Evolutionary conservation across 2,888 invertebrate species (phyloP), one percentile per base, ranked within the genome.

Genomic region (Pseudanteris insignis): DNA sequence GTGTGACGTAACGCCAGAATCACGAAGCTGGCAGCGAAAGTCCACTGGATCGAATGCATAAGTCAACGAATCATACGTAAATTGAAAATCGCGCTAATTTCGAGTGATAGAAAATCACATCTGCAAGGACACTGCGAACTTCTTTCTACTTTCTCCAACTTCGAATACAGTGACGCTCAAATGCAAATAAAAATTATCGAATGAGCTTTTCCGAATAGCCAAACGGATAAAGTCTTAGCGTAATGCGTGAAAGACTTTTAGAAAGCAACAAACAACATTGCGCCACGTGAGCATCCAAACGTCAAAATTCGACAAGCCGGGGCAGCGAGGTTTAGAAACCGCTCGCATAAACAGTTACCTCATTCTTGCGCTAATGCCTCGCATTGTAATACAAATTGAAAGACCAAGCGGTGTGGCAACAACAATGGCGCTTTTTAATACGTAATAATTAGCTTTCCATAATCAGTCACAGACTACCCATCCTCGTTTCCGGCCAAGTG

Each of bases 91-190:
- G 44, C 10, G 28, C 11, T 43, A 30, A 57, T 26, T 41, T 41
- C 44, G 14, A 38, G 41, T n/a, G n/a, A 6, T 62, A 51, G 62
- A 62, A 62, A 62, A 62, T 62, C 60, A 55, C 50, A 46, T 51
- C 47, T 47, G 41, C 62, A 57, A 62, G 57, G 57, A 40, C 57
- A 29, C 25, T 14, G 47, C 30, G 26, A 36, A 47, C 51, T 55
- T 13, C 46, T 57, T 63, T 58, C 48, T 50, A 58, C 58, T 63
- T 58, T 63, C 63, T 58, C 63, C 44, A 54, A 44, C 58, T 58
- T 58, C 48, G n/a, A n/a, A n/a, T n/a, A n/a, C n/a, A n/a, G n/a
- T n/a, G n/a, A n/a, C n/a, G n/a, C n/a, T n/a, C n/a, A n/a, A n/a
- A n/a, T n/a, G n/a, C n/a, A n/a, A n/a, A n/a, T n/a, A n/a, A n/a